Evolutionary conservation across 2,888 invertebrate species (phyloP), one percentile per base, ranked within the genome.

Genomic region (Cataglyphis albicans): DNA sequence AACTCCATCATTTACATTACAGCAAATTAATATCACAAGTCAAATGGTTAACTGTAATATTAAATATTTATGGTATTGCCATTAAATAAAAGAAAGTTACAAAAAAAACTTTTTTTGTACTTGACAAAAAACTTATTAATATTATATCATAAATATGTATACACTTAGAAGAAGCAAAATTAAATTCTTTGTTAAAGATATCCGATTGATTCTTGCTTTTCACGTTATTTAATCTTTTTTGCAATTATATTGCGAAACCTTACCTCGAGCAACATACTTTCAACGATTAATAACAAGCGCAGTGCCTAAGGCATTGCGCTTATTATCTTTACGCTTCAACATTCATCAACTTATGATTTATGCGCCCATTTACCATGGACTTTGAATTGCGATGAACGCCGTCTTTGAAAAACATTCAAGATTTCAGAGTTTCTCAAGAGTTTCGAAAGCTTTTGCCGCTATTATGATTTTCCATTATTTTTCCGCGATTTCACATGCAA

Each of bases 221-320:
- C 52, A 44, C 6, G 41, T 15, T 63, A 35, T 63, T 57, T 12
- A 38, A n/a, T n/a, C 0, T 5, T n/a, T 57, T 52, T 7, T 15
- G 73, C 59, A 25, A 63, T 18, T 15, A 12, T 35, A 63, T 21
- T 64, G 48, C 35, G 21, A 38, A 41, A 59, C 5, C 15, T 52
- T 35, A 35, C 35, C 12, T 75, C 21, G 21, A 75, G 35, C 48
- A 64, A 65, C 38, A 29, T 29, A 32, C 32, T 12, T 10, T 65
- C 38, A 44, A 25, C 32, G 59, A 78, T 75, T 75, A 7, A 52
- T 52, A 52, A 52, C n/a, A 52, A 52, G n/a, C 18, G n/a, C n/a
- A 75, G 64, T 59, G 44, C 57, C 10, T 32, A 18, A 59, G 67
- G 18, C 57, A 32, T 57, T 29, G 15, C 15, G 21, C 6, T 38